These are phyloP conservation scores for Agonopterix subpropinquella DNA, from an alignment of 2,888 invertebrate species.

Conservation along the genomic window DNA sequence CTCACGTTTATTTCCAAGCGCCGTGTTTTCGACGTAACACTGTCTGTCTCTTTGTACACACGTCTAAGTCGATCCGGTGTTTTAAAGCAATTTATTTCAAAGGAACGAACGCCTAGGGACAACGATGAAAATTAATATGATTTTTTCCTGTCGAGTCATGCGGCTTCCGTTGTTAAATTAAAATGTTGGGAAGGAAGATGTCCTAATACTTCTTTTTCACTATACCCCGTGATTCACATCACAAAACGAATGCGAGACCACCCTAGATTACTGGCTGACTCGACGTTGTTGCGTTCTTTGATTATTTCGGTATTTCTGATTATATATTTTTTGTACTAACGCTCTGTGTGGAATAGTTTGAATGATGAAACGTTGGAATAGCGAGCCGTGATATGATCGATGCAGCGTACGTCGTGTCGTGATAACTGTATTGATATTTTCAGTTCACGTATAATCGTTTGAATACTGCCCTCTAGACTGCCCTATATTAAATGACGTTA, in stretches of 20 bases:
- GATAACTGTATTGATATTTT: slow-evolving; percentile 3
- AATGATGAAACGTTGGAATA: neutral
- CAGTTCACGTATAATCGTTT: slow-evolving; percentile 2
- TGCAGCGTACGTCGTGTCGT: neutral
- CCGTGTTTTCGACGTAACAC: slow-evolving; percentile 26
- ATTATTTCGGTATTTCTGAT: slow-evolving; percentile 2
- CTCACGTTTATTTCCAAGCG: slow-evolving; percentile 52
- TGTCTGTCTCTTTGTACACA: slow-evolving; percentile 44
- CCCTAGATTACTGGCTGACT: slow-evolving; percentile 34
- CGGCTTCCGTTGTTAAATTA: slow-evolving; percentile 68
- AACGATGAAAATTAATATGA: slow-evolving; percentile 61
- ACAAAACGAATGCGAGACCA: slow-evolving; percentile 38
- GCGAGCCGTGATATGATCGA: slow-evolving; percentile 3
- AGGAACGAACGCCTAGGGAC: slow-evolving; percentile 35
- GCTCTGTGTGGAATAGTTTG: neutral
- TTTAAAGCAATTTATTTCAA: slow-evolving; percentile 52
- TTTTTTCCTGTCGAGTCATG: slow-evolving; percentile 64
- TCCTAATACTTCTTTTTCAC: slow-evolving; percentile 44
- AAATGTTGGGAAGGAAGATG: slow-evolving; percentile 54
- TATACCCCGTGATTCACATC: slow-evolving; percentile 17
- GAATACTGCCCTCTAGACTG: neutral
- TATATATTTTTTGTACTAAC: neutral
- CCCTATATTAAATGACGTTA: slow-evolving; percentile 1
- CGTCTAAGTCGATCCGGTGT: slow-evolving; percentile 32
- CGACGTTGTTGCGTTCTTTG: slow-evolving; percentile 8